Evolutionary conservation across 2,797 vertebrate genomes (phyloP).

Genomic region (Dallia pectoralis): DNA sequence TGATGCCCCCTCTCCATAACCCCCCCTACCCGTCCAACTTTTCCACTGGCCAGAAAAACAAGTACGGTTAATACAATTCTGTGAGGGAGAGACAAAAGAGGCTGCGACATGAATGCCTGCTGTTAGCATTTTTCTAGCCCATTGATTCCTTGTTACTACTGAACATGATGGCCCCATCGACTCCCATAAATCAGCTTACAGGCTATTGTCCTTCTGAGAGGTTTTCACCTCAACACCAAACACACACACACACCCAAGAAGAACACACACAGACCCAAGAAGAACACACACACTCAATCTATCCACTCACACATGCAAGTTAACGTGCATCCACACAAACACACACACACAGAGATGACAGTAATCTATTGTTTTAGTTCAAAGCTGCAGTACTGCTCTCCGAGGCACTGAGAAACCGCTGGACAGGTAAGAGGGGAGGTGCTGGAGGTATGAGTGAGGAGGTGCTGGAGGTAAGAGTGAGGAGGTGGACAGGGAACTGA

Average conservation of each 20-base stretch:
- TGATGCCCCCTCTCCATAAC: constrained; percentile 27
- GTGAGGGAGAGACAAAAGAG: constrained; percentile 65
- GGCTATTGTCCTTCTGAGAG: constrained; percentile 77
- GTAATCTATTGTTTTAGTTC: no score
- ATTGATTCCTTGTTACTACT: constrained; percentile 85
- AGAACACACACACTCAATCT: background rate
- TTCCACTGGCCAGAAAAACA: constrained; percentile 34
- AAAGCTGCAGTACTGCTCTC: no score
- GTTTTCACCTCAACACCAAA: constrained; percentile 61
- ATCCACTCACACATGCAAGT: background rate
- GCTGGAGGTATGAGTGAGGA: no score
- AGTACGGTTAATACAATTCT: no score
- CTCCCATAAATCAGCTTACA: constrained; percentile 82
- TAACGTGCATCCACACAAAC: background rate
- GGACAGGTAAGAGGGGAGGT: no score
- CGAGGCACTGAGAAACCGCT: no score
- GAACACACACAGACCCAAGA: background rate
- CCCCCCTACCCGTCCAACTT: background rate
- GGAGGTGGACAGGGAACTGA: no score
- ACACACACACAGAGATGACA: background rate
- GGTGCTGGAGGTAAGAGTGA: no score
- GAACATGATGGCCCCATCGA: constrained; percentile 79
- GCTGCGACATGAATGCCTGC: constrained; percentile 67
- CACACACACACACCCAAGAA: background rate
- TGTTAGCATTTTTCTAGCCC: constrained; percentile 87